Evolutionary conservation across 2,888 invertebrate species (phyloP).

Genomic region (Cheilosia vulpina): DNA sequence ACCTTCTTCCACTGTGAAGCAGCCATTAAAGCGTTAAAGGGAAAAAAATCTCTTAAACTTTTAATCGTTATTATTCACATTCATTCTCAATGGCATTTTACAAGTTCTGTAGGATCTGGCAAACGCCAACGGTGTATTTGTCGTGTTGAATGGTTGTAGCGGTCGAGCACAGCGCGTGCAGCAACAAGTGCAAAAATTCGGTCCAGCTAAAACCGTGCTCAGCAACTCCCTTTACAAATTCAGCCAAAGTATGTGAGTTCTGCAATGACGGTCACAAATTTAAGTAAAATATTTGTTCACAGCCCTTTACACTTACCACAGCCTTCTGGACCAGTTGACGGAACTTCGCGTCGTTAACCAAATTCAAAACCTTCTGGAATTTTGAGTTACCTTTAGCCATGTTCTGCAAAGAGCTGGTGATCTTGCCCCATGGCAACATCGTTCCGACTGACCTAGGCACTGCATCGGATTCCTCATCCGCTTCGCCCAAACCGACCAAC

Average conservation of each 20-base stretch:
- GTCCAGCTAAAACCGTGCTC: constrained; percentile 65
- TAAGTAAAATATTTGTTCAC: background rate
- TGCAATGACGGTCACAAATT: background rate
- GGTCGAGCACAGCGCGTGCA: constrained; percentile 59
- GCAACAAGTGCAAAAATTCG: constrained; percentile 51
- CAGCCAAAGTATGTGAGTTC: constrained; percentile 65
- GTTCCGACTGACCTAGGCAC: constrained; percentile 22
- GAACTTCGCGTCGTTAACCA: constrained; percentile 54
- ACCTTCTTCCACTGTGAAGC: no score
- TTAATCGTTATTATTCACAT: background rate
- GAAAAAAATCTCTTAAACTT: no score
- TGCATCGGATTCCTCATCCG: constrained; percentile 6
- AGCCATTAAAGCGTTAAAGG: no score
- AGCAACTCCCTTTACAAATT: constrained; percentile 52
- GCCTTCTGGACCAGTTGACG: constrained; percentile 50
- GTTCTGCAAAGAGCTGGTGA: constrained; percentile 22
- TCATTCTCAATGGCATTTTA: constrained; percentile 30
- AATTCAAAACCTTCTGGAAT: constrained; percentile 55
- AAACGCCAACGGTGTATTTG: constrained; percentile 50
- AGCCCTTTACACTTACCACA: constrained; percentile 35
- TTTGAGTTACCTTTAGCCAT: constrained; percentile 49
- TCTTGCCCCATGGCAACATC: constrained; percentile 56
- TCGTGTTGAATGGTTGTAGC: constrained; percentile 63
- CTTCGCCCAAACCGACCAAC: background rate
- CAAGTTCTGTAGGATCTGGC: constrained; percentile 52